phyloP scores from a whole-genome alignment of 2,888 invertebrate species.

The Thysanoteuthis rhombus region DNA sequence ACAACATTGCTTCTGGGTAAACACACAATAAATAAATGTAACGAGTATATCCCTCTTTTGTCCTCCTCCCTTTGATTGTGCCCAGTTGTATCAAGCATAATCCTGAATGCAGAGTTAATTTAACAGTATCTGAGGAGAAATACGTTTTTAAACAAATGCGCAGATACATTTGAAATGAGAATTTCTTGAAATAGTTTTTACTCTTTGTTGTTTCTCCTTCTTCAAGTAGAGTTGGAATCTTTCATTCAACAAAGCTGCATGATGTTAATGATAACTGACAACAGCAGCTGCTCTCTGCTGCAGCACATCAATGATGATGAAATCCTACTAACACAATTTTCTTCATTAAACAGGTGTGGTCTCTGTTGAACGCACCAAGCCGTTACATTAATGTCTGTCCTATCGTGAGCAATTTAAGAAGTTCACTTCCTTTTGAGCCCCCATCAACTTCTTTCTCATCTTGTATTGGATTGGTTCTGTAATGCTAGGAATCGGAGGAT shows the following conservation, averaged over 20 bases:
- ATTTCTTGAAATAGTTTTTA: not conserved
- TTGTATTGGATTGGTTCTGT: not conserved
- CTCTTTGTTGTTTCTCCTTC: not conserved
- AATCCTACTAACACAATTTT: not conserved
- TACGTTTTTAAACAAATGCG: not conserved
- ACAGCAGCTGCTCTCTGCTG: not conserved
- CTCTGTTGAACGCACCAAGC: not conserved
- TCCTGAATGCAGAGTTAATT: no score
- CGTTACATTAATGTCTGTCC: not conserved
- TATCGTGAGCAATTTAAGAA: not conserved
- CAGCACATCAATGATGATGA: not conserved
- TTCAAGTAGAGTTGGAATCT: not conserved
- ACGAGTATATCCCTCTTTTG: no score
- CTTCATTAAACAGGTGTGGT: not conserved
- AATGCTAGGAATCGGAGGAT: not conserved
- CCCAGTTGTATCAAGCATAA: no score
- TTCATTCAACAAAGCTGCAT: slow-evolving; percentile 12
- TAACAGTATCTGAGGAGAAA: no score
- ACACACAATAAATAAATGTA: no score
- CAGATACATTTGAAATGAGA: not conserved
- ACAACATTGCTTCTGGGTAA: no score
- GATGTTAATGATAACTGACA: not conserved
- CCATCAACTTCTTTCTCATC: not conserved
- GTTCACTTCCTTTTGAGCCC: not conserved
- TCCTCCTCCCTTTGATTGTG: no score